phyloP scores from a whole-genome alignment of 2,113 vertebrate genomes.

The Hippocampus abdominalis region DNA sequence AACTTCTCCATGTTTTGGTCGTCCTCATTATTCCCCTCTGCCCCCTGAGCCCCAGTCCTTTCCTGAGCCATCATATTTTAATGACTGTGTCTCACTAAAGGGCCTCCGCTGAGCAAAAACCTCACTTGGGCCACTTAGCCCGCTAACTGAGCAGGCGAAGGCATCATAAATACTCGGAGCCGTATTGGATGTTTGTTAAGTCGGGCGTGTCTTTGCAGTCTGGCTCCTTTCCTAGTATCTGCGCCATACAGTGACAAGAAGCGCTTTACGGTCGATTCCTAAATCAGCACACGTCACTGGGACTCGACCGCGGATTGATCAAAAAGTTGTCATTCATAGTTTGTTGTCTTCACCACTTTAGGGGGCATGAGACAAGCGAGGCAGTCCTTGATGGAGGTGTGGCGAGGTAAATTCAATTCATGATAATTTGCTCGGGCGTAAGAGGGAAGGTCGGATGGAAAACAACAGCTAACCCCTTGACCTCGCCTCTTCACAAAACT shows the following conservation, averaged over 20 bases:
- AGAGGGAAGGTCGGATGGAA: neutral
- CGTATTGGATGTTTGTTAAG: constrained; percentile 37
- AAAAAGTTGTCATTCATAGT: constrained; percentile 37
- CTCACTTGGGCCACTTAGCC: constrained; percentile 52
- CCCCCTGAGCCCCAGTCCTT: constrained; percentile 27
- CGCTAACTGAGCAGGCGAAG: constrained; percentile 29
- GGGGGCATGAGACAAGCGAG: constrained; percentile 20
- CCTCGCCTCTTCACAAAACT: constrained; percentile 61
- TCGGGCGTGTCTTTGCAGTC: constrained; percentile 7
- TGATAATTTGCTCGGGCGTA: constrained; percentile 51
- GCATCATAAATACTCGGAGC: constrained; percentile 42
- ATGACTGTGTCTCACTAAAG: constrained; percentile 52
- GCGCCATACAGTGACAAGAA: neutral
- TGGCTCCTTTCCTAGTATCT: constrained; percentile 13
- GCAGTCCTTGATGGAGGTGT: constrained; percentile 47
- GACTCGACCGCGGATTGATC: constrained; percentile 28
- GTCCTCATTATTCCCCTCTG: constrained; percentile 13
- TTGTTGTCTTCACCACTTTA: constrained; percentile 29
- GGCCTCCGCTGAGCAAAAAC: constrained; percentile 43
- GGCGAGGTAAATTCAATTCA: constrained; percentile 54
- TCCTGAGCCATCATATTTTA: constrained; percentile 51
- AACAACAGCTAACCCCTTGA: constrained; percentile 46
- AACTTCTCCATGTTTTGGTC: constrained; percentile 13
- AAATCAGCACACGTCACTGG: constrained; percentile 20
- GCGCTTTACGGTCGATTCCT: neutral